Conservation (phyloP, 2,888 invertebrate species). For the Apomyelois bistriatella region DNA sequence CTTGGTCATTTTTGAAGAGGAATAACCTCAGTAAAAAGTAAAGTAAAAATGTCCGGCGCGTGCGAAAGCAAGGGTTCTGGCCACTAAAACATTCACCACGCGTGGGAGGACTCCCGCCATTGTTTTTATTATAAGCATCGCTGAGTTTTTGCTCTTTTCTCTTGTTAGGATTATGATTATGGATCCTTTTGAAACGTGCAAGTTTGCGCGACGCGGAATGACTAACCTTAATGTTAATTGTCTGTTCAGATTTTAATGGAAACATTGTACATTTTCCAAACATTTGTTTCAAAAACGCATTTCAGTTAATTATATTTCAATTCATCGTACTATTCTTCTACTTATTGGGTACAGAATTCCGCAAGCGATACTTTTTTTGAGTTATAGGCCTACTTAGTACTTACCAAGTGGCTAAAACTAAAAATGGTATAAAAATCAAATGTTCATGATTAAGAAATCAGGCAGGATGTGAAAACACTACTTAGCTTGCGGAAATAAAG, state of each 20-base stretch:
- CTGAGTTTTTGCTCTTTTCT: slow-evolving; percentile 50
- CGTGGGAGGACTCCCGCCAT: slow-evolving; percentile 42
- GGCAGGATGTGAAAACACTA: no score
- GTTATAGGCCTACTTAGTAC: no score
- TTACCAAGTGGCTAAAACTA: no score
- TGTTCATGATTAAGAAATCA: no score
- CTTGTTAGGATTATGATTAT: slow-evolving; percentile 60
- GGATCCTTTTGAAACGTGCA: slow-evolving; percentile 44
- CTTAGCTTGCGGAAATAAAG: no score
- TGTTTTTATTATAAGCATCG: slow-evolving; percentile 65
- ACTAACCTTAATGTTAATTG: background rate
- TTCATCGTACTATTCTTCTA: no score
- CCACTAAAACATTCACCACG: slow-evolving; percentile 56
- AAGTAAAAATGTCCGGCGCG: slow-evolving; percentile 40
- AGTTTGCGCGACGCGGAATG: slow-evolving; percentile 31
- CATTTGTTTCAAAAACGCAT: no score
- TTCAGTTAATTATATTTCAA: no score
- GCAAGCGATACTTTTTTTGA: no score
- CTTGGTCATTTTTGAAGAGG: slow-evolving; percentile 35
- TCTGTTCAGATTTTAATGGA: background rate
- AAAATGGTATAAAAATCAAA: no score
- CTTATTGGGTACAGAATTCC: no score
- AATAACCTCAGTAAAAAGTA: slow-evolving; percentile 27
- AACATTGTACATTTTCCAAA: background rate
- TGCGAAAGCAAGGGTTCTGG: slow-evolving; percentile 36